Evolutionary conservation across 2,888 invertebrate genomes (phyloP).

Genomic region (Exocentrus adspersus): DNA sequence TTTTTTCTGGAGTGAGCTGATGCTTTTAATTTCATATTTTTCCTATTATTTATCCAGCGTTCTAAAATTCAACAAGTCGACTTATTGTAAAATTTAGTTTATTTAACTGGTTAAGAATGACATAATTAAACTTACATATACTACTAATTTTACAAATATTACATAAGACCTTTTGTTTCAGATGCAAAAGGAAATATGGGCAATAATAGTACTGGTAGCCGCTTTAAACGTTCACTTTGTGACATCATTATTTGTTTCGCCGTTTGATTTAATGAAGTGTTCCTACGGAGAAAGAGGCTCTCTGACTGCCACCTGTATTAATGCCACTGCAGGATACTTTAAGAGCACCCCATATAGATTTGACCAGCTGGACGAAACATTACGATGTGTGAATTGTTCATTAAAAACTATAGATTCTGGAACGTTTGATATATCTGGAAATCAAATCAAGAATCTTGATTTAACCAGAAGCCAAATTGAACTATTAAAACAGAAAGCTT

Average conservation of each 20-base stretch:
- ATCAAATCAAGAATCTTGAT: conserved; percentile 57
- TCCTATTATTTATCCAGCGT: too few species aligned
- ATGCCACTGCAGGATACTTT: conserved; percentile 58
- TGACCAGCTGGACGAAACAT: conserved; percentile 60
- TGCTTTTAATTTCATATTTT: too few species aligned
- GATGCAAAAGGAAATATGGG: conserved; percentile 34
- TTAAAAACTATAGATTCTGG: conserved; percentile 53
- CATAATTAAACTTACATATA: conserved; percentile 14
- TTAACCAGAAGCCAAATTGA: conserved; percentile 53
- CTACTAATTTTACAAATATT: conserved; percentile 18
- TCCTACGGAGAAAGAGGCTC: conserved; percentile 62
- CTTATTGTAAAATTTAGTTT: too few species aligned
- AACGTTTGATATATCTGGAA: conserved; percentile 60
- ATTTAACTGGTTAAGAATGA: too few species aligned
- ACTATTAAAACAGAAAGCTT: conserved; percentile 53
- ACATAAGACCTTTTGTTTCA: conserved; percentile 38
- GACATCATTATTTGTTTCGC: conserved; percentile 19
- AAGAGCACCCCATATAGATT: conserved; percentile 59
- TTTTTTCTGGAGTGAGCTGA: too few species aligned
- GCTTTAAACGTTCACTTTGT: conserved; percentile 9
- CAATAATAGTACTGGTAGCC: conserved; percentile 23
- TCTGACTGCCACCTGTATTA: conserved; percentile 59
- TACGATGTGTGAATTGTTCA: conserved; percentile 57
- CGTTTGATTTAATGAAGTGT: conserved; percentile 53
- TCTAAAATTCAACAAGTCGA: too few species aligned